These are phyloP conservation scores for Cydia pomonella DNA, from an alignment of 1,140 invertebrate species.

Conservation along the genomic window DNA sequence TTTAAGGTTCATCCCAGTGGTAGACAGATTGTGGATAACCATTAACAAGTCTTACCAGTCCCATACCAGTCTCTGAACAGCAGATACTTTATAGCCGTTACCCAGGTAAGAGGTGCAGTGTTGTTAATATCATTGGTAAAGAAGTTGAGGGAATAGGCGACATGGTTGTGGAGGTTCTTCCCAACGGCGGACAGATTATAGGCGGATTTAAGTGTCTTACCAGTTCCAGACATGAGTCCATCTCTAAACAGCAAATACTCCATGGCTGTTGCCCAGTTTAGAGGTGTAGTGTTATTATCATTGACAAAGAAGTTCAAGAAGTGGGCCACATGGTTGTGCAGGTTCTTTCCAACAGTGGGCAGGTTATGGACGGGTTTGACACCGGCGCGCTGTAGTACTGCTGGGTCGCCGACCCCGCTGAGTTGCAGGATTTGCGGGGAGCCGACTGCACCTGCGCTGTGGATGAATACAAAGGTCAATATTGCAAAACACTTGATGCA, in stretches of 20 bases:
- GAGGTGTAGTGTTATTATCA: conserved; percentile 89
- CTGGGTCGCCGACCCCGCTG: conserved; percentile 90
- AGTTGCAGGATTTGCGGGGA: conserved; percentile 92
- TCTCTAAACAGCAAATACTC: conserved; percentile 91
- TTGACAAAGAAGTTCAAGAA: conserved; percentile 90
- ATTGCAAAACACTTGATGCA: too few relatives aligned
- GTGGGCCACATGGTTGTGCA: conserved; percentile 93
- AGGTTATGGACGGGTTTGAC: conserved; percentile 87
- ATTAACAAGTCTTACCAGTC: too few relatives aligned
- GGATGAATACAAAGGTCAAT: conserved; percentile 31
- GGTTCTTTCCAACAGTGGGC: conserved; percentile 92
- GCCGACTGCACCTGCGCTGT: conserved; percentile 86
- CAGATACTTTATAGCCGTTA: too few relatives aligned
- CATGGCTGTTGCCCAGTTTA: conserved; percentile 94
- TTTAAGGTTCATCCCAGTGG: too few relatives aligned
- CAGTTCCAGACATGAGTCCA: conserved; percentile 91
- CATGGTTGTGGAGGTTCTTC: too few relatives aligned
- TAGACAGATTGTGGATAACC: too few relatives aligned
- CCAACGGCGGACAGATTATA: too few relatives aligned
- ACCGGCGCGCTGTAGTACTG: conserved; percentile 83
- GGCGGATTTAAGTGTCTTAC: conserved; percentile 56
- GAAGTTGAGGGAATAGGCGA: too few relatives aligned
- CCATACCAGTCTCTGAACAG: too few relatives aligned
- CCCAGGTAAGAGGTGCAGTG: too few relatives aligned
- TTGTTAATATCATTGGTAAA: too few relatives aligned